Conservation (phyloP, 1,140 invertebrate species). For the Prorops nasuta region DNA sequence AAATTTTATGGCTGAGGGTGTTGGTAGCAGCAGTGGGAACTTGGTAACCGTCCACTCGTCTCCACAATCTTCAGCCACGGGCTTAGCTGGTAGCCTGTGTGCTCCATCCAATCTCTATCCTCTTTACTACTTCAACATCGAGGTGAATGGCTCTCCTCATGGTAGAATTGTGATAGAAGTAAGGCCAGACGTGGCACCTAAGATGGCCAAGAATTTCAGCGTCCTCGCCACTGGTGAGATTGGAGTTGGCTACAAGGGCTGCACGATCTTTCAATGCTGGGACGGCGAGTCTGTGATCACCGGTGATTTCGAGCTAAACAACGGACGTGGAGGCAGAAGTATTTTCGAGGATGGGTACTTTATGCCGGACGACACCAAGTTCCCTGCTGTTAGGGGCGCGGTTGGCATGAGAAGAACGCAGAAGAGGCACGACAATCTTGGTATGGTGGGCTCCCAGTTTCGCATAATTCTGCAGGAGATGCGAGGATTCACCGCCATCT, state of each 20-base stretch:
- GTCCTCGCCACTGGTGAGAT: conserved; percentile 76
- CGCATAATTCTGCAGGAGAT: conserved; percentile 78
- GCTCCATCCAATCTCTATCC: conserved; percentile 61
- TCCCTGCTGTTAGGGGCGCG: conserved; percentile 72
- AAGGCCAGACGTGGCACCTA: conserved; percentile 80
- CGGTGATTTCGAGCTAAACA: conserved; percentile 79
- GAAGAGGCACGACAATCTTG: conserved; percentile 75
- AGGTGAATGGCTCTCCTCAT: conserved; percentile 68
- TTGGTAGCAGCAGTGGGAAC: conserved; percentile 40
- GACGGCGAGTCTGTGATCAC: conserved; percentile 78
- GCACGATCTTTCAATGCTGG: conserved; percentile 80
- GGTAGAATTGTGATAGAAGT: conserved; percentile 83
- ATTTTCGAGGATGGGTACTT: conserved; percentile 77
- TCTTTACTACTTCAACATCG: conserved; percentile 75
- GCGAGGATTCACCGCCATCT: conserved; percentile 80
- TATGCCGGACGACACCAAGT: conserved; percentile 78
- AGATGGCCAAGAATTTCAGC: conserved; percentile 88
- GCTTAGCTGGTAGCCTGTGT: conserved; percentile 26
- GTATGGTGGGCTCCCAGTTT: conserved; percentile 82
- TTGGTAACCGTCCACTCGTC: conserved; percentile 52
- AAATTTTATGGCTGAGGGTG: conserved; percentile 40
- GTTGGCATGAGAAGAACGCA: conserved; percentile 82
- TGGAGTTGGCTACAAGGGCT: conserved; percentile 77
- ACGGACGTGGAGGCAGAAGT: conserved; percentile 74
- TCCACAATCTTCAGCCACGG: conserved; percentile 49